These are phyloP conservation scores for Euplagia quadripunctaria DNA, from an alignment of 2,888 invertebrate species.

Conservation along the genomic window DNA sequence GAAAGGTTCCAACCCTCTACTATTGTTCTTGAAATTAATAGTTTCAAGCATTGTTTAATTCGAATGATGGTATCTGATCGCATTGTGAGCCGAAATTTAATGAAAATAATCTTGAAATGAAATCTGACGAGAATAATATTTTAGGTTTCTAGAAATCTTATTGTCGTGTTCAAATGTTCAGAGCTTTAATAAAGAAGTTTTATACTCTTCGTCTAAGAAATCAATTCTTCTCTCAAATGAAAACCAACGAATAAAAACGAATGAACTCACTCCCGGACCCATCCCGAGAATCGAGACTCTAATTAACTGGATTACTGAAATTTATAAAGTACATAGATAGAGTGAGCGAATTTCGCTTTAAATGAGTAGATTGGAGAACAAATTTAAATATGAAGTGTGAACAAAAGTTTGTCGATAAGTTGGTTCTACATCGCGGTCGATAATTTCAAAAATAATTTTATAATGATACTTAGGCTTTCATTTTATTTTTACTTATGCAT, in stretches of 20 bases:
- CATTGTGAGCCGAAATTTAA: conserved; percentile 20
- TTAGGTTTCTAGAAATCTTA: neutral
- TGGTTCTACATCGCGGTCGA: neutral
- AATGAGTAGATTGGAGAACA: neutral
- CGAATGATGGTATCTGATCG: conserved; percentile 12
- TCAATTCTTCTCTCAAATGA: neutral
- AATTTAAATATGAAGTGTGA: neutral
- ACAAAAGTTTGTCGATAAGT: neutral
- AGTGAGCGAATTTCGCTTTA: neutral
- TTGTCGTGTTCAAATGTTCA: neutral
- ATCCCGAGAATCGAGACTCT: neutral
- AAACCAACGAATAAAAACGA: neutral
- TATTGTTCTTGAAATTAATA: conserved; percentile 38
- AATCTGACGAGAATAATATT: neutral
- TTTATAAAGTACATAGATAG: neutral
- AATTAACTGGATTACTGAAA: neutral
- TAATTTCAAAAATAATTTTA: neutral
- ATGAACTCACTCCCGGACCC: neutral
- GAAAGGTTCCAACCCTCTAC: conserved; percentile 16
- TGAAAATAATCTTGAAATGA: conserved; percentile 17
- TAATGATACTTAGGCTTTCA: too few species aligned
- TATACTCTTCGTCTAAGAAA: neutral
- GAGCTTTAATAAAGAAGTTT: neutral
- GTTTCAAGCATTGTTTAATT: conserved; percentile 28
- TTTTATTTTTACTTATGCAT: too few species aligned